Evolutionary conservation across 2,797 vertebrate species (phyloP), one percentile per base, ranked within the genome.

Genomic region (Tenualosa thibaudeaui): DNA sequence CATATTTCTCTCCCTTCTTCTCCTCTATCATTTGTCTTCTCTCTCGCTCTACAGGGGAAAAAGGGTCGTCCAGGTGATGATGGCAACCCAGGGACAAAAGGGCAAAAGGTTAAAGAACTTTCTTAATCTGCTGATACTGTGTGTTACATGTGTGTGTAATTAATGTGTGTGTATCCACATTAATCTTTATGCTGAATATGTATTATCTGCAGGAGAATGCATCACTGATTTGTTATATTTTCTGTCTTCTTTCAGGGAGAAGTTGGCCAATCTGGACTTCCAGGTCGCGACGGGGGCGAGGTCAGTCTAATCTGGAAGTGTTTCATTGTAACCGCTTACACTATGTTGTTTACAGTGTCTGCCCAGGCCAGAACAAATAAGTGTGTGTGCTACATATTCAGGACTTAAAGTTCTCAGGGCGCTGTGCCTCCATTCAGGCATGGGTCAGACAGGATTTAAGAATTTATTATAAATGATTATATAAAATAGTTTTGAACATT

Each of bases 21-120:
- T 31, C 26, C 65, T 71, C 65, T 71, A 26, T 71, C 65, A 37
- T 6, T 22, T 7, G 0, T n/a, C 6, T 7, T 65, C 62, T 65
- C 62, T 24, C 24, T 65, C 9, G 10, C 83, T 87, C 91, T 87
- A 9, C 88, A 98, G 97, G 97, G 97, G n/a, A 98, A 97, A 92
- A 98, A 96, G 85, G 97, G 97, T 50, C 95, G 95, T 19, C 91
- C 95, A 1, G 97, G 97, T 81, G 96, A 97, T 0, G 93, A 98
- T 82, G 97, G 97, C 85, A 92, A 49, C 87, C 93, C 96, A 7
- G 97, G 97, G 8, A 22, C 9, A 2, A 97, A 96, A 93, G 97
- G 97, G 89, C 85, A 58, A 9, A 98, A 97, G 97, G 97, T 98
- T 87, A 88, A 53, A 15, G 51, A 22, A 22, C 15, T 13, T 83